Evolutionary conservation across 2,113 vertebrate species (phyloP), one percentile per base, ranked within the genome.

Genomic region (Dicaeum eximium): DNA sequence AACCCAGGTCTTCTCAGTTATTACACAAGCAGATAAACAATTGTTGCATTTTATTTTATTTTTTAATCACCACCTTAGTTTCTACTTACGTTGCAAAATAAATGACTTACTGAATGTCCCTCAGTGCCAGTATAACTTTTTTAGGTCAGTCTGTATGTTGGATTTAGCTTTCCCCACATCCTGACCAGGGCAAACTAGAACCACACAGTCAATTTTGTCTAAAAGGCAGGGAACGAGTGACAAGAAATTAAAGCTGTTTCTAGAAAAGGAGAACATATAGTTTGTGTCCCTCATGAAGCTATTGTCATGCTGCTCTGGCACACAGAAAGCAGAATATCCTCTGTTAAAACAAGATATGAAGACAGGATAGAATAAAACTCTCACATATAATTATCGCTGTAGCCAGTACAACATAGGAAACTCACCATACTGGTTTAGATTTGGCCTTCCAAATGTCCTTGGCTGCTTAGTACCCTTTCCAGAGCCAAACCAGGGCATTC

Each of bases 401-500:
- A 79, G 30, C 42, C 65, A 92, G 78, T 57, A 61, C 72, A 70
- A 81, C 67, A 74, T 17, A 90, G 84, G 72, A 92, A 70, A 91
- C 69, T 90, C 84, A 91, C 54, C 31, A 0, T 81, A n/a, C 35
- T 92, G 75, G 86, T 80, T 96, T 88, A 78, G 72, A 67, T 90
- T 92, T 92, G 67, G 94, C 79, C 45, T 96, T 81, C 89, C 69
- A 89, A 88, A 92, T 94, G 91, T 96, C 75, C 93, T 96, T 97
- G 94, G 93, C 91, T 94, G 80, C 66, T 91, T 40, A 82, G 23
- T 47, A 27, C 77, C 64, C 62, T 44, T 75, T 79, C 60, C 58
- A 73, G 92, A 93, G 95, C 96, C 94, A 97, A 96, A 93, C 94
- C 91, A 96, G 58, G 92, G 77, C 87, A 94, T 95, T 95, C 89